phyloP scores from a whole-genome alignment of 2,888 invertebrate species.

The Sinotaia quadrata region DNA sequence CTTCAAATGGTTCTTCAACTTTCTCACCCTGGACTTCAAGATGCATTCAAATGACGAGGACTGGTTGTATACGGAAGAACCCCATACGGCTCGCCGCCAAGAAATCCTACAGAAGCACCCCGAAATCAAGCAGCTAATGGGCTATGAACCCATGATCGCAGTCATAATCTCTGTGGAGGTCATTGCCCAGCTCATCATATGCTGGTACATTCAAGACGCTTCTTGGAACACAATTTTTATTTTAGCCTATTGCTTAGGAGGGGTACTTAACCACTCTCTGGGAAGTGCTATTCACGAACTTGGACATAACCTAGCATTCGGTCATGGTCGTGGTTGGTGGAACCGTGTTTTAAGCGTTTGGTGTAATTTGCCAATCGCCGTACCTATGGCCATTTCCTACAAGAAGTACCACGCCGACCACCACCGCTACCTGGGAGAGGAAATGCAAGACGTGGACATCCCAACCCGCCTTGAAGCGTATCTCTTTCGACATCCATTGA shows the following conservation, averaged over 20 bases:
- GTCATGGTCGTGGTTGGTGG: constrained; percentile 57
- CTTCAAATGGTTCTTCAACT: constrained; percentile 38
- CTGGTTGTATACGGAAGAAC: constrained; percentile 97
- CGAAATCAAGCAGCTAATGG: constrained; percentile 72
- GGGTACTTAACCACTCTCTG: constrained; percentile 69
- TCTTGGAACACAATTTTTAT: constrained; percentile 61
- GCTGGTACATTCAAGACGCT: constrained; percentile 57
- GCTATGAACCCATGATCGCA: constrained; percentile 65
- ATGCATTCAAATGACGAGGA: constrained; percentile 72
- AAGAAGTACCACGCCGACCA: constrained; percentile 72
- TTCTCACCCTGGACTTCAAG: constrained; percentile 33
- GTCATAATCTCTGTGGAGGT: constrained; percentile 60
- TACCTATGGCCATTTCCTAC: constrained; percentile 71
- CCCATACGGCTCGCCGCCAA: constrained; percentile 93
- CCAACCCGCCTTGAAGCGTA: constrained; percentile 68
- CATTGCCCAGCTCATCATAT: constrained; percentile 56
- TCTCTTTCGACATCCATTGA: constrained; percentile 67
- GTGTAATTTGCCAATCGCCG: constrained; percentile 68
- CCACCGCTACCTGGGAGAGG: constrained; percentile 70
- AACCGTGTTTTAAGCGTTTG: constrained; percentile 60
- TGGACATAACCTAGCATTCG: constrained; percentile 71
- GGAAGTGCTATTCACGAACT: constrained; percentile 72
- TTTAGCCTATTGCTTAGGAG: constrained; percentile 64
- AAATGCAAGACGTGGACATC: constrained; percentile 70
- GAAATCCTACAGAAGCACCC: constrained; percentile 80